Evolutionary conservation across 2,113 vertebrate species (phyloP).

Genomic region (Egretta garzetta): DNA sequence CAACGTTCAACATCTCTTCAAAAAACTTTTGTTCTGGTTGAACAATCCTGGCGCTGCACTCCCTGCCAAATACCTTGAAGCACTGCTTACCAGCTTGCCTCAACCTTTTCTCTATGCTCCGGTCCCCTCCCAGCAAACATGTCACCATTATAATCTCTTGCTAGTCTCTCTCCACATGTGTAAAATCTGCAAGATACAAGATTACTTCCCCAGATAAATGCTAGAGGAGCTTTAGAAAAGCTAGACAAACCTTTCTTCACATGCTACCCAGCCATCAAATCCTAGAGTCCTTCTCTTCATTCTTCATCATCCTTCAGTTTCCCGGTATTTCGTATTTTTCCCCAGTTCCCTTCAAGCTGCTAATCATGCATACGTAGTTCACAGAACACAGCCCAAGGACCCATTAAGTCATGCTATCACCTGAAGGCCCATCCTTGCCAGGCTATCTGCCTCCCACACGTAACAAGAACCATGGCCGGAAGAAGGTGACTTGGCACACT

Average conservation of each 20-base stretch:
- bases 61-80: background rate
- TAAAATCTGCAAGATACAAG: background rate
- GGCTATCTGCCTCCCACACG: accelerated
- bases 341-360: background rate
- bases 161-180: background rate
- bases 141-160: background rate
- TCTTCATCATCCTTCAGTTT: background rate
- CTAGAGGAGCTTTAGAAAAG: background rate
- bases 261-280: background rate
- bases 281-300: background rate
- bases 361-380: background rate
- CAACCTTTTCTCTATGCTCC: background rate
- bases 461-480: background rate
- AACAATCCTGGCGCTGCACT: background rate
- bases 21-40: background rate
- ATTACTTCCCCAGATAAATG: background rate
- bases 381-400: background rate
- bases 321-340: background rate
- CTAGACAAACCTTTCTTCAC: background rate
- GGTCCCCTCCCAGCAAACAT: background rate
- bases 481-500: background rate
- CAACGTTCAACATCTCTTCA: background rate
- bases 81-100: background rate
- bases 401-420: background rate
- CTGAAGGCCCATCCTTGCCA: background rate